Base-by-base conservation (phyloP, 2,113 vertebrate genomes). In the Podilymbus podiceps region DNA sequence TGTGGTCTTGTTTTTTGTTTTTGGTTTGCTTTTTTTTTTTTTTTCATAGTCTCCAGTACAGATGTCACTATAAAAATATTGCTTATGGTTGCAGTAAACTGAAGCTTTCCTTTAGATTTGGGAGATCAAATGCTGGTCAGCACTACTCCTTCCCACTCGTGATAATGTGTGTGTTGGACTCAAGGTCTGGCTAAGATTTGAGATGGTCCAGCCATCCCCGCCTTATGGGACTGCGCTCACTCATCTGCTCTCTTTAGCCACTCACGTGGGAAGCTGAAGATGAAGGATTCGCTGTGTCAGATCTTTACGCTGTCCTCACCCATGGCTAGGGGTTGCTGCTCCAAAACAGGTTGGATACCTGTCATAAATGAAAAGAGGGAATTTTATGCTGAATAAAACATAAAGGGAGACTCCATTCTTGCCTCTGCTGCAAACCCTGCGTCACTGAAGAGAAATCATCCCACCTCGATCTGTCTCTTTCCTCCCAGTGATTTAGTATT, bases 301-400 rank as follows among this genome's bases (percentile, higher is more conserved):
- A 52, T 49, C 64, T 84, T 95, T 90, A 73, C 78, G 18, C 72
- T 53, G 60, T 64, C 49, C 46, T 20, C 27, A 44, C 90, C 85
- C 56, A 35, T 33, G 73, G 72, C 72, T 53, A 30, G 68, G 63
- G 60, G 68, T n/a, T 71, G 85, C 42, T 88, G 73, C 68, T 94
- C 68, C 90, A 78, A 40, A 94, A 74, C 1, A 18, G 21, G 42
- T 31, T 95, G 95, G 88, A 90, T 86, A 78, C 52, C 85, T 71
- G 88, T 72, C 83, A 67, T 35, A 68, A 81, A 90, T 49, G 80
- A 95, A 89, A 86, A 52, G 47, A 88, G 40, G 87, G 64, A 19
- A 66, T 95, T 96, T 93, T 85, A 56, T 92, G 92, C 88, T 93
- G 95, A 94, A 47, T 93, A 85, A 94, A 96, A 93, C 87, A 58